Evolutionary conservation across 2,888 invertebrate genomes (phyloP), one percentile per base, ranked within the genome.

Genomic region (Proisotoma minuta): DNA sequence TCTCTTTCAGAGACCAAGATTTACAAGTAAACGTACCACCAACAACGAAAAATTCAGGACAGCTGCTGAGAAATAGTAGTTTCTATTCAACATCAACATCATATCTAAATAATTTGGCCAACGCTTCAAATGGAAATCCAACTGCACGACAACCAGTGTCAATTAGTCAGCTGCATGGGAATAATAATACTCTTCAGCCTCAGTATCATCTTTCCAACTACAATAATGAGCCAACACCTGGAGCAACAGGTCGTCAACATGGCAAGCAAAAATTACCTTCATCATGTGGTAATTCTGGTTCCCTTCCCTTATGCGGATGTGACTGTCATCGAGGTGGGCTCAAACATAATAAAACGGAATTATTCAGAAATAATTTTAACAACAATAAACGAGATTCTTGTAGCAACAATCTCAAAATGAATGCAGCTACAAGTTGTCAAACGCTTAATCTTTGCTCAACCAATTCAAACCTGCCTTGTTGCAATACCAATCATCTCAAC

Each of bases 1-100:
- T 70, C 40, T 68, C 70, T 1, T 69, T 63, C 56, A 60, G 67
- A 15, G 69, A 69, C 18, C 60, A 63, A 52, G 66, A 69, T 48
- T 59, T 54, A 26, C 51, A 20, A n/a, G n/a, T n/a, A n/a, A n/a
- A n/a, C n/a, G n/a, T n/a, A n/a, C n/a, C n/a, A n/a, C n/a, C n/a
- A n/a, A n/a, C 60, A 18, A 60, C 64, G 15, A 68, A 68, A 24
- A 60, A 47, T 61, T 57, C 51, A 22, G 62, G 59, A n/a, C 56
- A 34, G 15, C 52, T 54, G 2, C 22, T 52, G 26, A 56, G 50
- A 27, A 60, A 54, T 5, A 40, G 48, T 18, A 56, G 62, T 8
- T 65, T 65, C 43, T 68, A 68, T 27, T 63, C 68, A 4, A 62
- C 65, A 15, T 60, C 66, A 3, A 43, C 43, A 4, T 43, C 43